These are phyloP conservation scores for Temnothorax ravouxi DNA, from an alignment of 2,888 invertebrate genomes.

Conservation along the genomic window DNA sequence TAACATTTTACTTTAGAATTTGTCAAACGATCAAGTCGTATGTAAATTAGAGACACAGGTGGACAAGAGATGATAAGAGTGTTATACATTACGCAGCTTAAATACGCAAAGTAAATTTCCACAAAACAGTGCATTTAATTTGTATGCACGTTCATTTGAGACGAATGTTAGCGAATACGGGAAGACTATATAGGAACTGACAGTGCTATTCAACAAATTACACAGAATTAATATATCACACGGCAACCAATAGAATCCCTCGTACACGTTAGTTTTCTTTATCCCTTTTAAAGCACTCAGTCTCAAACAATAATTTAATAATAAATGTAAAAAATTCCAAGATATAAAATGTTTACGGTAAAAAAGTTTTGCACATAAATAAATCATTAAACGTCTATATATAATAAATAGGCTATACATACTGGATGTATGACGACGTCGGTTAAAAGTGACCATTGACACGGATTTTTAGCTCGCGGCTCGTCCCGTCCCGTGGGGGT, in stretches of 20 bases:
- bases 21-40: conserved; percentile 25
- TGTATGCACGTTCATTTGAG: conserved; percentile 24
- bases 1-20: conserved; percentile 49
- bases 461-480: conserved; percentile 49
- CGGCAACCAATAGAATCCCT: background rate
- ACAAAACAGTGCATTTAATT: conserved; percentile 37
- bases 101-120: conserved; percentile 34
- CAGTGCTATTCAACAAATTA: conserved; percentile 1
- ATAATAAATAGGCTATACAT: background rate
- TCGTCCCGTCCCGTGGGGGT: conserved; percentile 36
- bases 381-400: background rate
- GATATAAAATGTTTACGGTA: background rate
- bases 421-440: conserved; percentile 17
- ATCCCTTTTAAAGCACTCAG: background rate
- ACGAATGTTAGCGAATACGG: background rate
- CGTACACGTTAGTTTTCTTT: background rate
- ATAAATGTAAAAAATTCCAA: background rate
- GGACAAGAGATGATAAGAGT: conserved; percentile 31
- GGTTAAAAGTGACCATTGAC: conserved; percentile 50
- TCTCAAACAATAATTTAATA: background rate
- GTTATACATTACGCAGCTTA: conserved; percentile 35
- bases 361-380: background rate
- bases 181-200: background rate
- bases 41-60: conserved; percentile 42
- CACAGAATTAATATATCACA: background rate